These are phyloP conservation scores for Hyperoplus lanceolatus DNA, from an alignment of 2,797 vertebrate species.

Conservation along the genomic window DNA sequence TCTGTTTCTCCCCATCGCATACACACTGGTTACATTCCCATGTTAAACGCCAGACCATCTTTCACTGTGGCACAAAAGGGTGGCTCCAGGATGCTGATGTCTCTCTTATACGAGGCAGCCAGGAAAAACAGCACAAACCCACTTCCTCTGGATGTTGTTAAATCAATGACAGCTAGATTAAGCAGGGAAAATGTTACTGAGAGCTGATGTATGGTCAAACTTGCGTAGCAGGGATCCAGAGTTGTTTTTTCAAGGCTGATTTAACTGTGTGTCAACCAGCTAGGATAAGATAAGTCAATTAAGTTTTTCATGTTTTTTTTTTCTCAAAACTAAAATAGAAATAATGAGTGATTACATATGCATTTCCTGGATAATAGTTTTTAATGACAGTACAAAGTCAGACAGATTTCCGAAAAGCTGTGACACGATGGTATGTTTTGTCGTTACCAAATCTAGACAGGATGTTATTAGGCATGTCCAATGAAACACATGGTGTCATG, in stretches of 20 bases:
- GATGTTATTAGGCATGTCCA: constrained; percentile 58
- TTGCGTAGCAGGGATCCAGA: constrained; percentile 33
- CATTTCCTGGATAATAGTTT: constrained; percentile 30
- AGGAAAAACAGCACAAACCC: constrained; percentile 73
- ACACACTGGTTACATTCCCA: constrained; percentile 83
- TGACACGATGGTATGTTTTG: constrained; percentile 47
- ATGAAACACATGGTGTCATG: constrained; percentile 67
- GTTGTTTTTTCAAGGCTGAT: constrained; percentile 44
- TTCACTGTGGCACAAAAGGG: constrained; percentile 83
- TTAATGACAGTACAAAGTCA: constrained; percentile 29
- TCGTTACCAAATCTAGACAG: constrained; percentile 42
- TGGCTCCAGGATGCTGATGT: constrained; percentile 82
- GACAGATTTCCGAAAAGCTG: constrained; percentile 22
- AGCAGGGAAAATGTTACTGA: constrained; percentile 51
- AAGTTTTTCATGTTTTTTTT: constrained; percentile 23
- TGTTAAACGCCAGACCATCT: constrained; percentile 85
- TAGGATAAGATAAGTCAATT: constrained; percentile 3
- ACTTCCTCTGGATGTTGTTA: constrained; percentile 81
- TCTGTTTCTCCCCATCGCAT: constrained; percentile 87
- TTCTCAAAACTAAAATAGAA: constrained; percentile 11
- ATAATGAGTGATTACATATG: constrained; percentile 15
- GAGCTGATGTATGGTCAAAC: constrained; percentile 42
- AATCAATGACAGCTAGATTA: constrained; percentile 73
- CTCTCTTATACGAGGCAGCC: constrained; percentile 78
- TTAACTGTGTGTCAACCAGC: constrained; percentile 33